phyloP scores from a whole-genome alignment of 1,140 invertebrate genomes.

The Bombus impatiens region DNA sequence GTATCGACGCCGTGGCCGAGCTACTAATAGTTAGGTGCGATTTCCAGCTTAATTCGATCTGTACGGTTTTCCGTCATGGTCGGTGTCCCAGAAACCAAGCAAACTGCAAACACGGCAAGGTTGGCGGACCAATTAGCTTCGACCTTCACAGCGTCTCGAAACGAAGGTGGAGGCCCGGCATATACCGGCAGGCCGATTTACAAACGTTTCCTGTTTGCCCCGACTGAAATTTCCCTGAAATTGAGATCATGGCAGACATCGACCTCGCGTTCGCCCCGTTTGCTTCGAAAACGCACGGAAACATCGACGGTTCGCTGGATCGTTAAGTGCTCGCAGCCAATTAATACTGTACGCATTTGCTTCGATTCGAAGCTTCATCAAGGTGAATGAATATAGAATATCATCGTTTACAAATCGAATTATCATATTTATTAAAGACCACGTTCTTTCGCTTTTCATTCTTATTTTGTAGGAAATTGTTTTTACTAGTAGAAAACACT shows the following conservation, averaged over 20 bases:
- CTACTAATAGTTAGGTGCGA: constrained; percentile 26
- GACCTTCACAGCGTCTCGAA: constrained; percentile 42
- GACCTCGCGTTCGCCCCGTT: neutral
- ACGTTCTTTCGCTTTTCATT: too few relatives aligned
- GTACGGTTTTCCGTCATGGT: constrained; percentile 45
- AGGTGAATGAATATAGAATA: neutral
- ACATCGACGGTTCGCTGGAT: constrained; percentile 1
- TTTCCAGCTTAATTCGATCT: constrained; percentile 49
- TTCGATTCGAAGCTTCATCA: neutral
- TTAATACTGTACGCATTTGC: neutral
- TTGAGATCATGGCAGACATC: constrained; percentile 24
- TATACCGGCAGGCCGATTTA: constrained; percentile 5
- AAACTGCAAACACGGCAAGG: constrained; percentile 51
- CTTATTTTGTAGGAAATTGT: neutral
- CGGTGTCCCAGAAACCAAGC: constrained; percentile 43
- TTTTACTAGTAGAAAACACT: neutral
- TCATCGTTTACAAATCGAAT: neutral
- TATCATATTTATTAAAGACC: neutral
- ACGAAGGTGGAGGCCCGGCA: neutral
- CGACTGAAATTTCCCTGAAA: constrained; percentile 49
- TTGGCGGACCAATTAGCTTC: constrained; percentile 49
- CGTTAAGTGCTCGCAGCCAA: constrained; percentile 6
- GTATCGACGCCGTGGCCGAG: constrained; percentile 11
- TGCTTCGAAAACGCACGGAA: constrained; percentile 3
- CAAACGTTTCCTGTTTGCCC: constrained; percentile 45